Evolutionary conservation across 1,140 invertebrate genomes (phyloP).

Genomic region (Ooceraea biroi): DNA sequence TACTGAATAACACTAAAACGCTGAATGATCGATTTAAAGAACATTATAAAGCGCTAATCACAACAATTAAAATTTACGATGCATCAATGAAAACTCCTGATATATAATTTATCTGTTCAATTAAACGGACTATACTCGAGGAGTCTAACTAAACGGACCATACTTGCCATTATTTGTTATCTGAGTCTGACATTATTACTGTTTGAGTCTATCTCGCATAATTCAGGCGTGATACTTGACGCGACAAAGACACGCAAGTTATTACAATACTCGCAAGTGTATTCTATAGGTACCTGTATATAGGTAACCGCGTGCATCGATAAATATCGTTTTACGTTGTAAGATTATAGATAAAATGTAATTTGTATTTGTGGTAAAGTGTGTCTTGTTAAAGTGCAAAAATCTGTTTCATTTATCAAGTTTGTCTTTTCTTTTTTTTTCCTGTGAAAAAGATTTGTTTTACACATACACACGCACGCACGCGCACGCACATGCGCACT

Average conservation of each 20-base stretch:
- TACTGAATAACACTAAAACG: slow-evolving; percentile 49
- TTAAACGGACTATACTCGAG: slow-evolving; percentile 6
- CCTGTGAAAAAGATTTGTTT: background rate
- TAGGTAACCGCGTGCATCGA: slow-evolving; percentile 16
- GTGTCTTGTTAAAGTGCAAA: background rate
- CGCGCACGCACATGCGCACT: too few species aligned
- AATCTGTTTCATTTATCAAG: too few species aligned
- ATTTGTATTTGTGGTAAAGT: background rate
- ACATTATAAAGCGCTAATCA: slow-evolving; percentile 53
- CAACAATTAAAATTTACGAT: slow-evolving; percentile 46
- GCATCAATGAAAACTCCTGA: slow-evolving; percentile 8
- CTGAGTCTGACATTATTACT: slow-evolving; percentile 65
- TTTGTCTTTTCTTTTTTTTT: background rate
- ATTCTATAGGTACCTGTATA: slow-evolving; percentile 12
- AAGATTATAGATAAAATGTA: too few species aligned
- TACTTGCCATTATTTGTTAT: slow-evolving; percentile 72
- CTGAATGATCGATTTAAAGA: slow-evolving; percentile 44
- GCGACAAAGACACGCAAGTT: background rate
- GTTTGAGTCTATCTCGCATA: slow-evolving; percentile 5
- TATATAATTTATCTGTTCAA: too few species aligned
- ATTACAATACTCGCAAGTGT: too few species aligned
- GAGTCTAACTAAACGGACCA: slow-evolving; percentile 28
- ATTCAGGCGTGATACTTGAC: background rate
- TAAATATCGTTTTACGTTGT: background rate
- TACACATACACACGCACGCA: too few species aligned